These are phyloP conservation scores for Hesperophylax magnus DNA, from an alignment of 1,140 invertebrate genomes.

Conservation along the genomic window DNA sequence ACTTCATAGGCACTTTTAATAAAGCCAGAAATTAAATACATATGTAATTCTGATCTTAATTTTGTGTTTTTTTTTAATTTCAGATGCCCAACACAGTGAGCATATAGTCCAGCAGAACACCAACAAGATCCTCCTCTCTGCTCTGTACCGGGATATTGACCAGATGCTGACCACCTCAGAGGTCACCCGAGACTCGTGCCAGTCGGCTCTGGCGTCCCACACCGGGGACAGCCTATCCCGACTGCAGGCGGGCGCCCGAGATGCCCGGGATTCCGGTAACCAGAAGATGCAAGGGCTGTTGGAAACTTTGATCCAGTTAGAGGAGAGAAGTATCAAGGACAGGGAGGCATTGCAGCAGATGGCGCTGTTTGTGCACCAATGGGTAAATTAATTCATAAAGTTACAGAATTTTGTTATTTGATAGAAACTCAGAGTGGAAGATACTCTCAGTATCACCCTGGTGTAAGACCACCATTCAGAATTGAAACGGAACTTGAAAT, in stretches of 20 bases:
- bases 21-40: no score
- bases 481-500: no score
- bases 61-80: not conserved
- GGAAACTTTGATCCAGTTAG: constrained; percentile 24
- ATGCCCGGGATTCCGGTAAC: not conserved
- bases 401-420: not conserved
- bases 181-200: not conserved
- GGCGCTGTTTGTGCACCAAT: constrained; percentile 58
- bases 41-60: no score
- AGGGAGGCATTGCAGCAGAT: constrained; percentile 52
- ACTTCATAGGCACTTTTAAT: no score
- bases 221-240: not conserved
- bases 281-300: not conserved
- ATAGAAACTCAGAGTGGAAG: no score
- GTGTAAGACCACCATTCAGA: no score
- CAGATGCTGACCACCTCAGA: constrained; percentile 53
- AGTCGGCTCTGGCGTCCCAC: not conserved
- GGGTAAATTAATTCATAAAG: constrained; percentile 58
- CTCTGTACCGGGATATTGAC: constrained; percentile 56
- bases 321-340: constrained; percentile 48
- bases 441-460: no score
- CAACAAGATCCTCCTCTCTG: constrained; percentile 59
- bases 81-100: constrained; percentile 60
- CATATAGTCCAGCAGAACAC: constrained; percentile 54
- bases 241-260: not conserved